A percentile compares a stretch with the other conserved stretches of the same genome.
phyloP scores from a whole-genome alignment of 2,113 vertebrate species.

The Leiothrix lutea region DNA sequence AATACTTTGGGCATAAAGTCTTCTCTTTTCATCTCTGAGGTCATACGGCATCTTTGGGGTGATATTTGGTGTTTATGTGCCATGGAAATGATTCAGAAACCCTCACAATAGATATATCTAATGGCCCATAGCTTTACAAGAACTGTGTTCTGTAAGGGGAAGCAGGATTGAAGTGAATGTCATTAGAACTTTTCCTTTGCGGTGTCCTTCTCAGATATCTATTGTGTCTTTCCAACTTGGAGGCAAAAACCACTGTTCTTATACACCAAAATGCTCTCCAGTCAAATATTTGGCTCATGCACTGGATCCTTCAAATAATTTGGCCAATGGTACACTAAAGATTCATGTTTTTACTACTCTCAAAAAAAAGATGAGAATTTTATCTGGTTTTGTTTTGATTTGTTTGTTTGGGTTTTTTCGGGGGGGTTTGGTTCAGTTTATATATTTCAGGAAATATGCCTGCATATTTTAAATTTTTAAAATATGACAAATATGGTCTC shows the following conservation, averaged over 20 bases:
- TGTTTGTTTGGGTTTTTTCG: neutral
- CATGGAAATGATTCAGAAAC: neutral
- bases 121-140: neutral
- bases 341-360: neutral
- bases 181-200: neutral
- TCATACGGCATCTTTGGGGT: neutral
- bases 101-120: neutral
- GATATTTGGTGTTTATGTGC: neutral
- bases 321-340: neutral
- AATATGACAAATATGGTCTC: neutral
- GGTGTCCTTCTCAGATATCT: neutral
- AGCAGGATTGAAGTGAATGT: neutral
- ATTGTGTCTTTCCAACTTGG: neutral
- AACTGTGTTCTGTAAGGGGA: neutral
- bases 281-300: neutral
- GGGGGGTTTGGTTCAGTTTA: neutral
- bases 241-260: neutral
- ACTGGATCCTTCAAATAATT: neutral
- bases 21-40: neutral
- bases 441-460: neutral
- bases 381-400: neutral
- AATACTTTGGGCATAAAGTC: neutral
- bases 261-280: neutral
- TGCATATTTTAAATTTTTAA: neutral
- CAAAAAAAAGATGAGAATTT: neutral